A percentile compares a stretch with the other conserved stretches of the same genome.
Evolutionary conservation across 2,113 vertebrate species (phyloP).

Genomic region (Vombatus ursinus): DNA sequence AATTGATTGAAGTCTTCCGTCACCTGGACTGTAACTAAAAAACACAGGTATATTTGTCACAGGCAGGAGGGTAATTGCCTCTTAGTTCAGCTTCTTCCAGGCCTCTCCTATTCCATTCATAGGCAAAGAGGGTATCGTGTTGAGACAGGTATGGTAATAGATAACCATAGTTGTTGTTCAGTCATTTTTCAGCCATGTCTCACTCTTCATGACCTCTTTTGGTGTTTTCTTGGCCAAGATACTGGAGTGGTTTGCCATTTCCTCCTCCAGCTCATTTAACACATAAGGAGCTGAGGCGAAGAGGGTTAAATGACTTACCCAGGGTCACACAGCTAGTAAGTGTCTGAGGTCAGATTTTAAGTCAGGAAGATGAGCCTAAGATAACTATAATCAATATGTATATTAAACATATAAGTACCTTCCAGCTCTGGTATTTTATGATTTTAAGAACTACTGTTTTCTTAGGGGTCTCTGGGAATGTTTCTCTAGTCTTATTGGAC

Average conservation of each 20-base stretch:
- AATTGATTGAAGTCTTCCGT: fast-evolving
- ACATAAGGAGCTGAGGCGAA: background rate
- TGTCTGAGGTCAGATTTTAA: background rate
- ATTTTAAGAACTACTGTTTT: background rate
- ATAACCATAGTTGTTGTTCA: background rate
- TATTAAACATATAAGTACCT: background rate
- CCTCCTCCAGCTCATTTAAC: background rate
- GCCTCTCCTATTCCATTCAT: background rate
- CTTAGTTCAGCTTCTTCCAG: background rate
- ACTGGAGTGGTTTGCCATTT: background rate
- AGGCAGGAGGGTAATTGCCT: fast-evolving
- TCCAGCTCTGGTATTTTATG: background rate
- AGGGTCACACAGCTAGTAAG: background rate
- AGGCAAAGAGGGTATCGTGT: background rate
- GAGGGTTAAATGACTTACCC: background rate
- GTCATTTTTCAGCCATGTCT: background rate
- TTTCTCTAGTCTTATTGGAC: background rate
- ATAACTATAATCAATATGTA: background rate
- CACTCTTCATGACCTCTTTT: background rate
- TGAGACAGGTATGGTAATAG: background rate
- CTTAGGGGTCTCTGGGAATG: background rate
- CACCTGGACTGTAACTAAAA: background rate
- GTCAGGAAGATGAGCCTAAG: background rate
- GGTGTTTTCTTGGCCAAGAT: background rate
- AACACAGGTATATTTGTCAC: fast-evolving